Evolutionary conservation across 92 coral and sea anemone genomes (phyloP).

Genomic region (Hydrozoanthus gracilis): DNA sequence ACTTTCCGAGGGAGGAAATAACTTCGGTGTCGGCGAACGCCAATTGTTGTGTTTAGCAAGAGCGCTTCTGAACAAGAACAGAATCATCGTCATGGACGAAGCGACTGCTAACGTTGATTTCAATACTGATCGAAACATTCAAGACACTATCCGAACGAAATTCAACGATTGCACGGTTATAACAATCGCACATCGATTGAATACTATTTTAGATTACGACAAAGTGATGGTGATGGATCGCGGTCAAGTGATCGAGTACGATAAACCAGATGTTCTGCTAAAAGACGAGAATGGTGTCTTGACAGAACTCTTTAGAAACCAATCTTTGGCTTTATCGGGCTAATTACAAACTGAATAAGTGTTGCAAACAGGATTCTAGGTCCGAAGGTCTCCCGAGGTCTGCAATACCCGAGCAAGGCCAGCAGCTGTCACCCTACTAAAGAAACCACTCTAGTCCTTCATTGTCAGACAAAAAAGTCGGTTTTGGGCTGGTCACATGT

Average conservation of each 20-base stretch:
- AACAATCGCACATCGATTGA: constrained; percentile 91
- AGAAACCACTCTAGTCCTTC: too few species aligned
- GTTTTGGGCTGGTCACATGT: too few species aligned
- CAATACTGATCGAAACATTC: constrained; percentile 82
- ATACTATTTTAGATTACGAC: constrained; percentile 85
- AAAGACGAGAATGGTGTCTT: constrained; percentile 70
- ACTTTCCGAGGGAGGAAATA: constrained; percentile 85
- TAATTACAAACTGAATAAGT: background rate
- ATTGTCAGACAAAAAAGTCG: too few species aligned
- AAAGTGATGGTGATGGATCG: constrained; percentile 88
- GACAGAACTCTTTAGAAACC: constrained; percentile 84
- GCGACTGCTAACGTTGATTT: constrained; percentile 94
- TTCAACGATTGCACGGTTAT: constrained; percentile 87
- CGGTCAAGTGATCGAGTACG: constrained; percentile 80
- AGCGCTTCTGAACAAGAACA: constrained; percentile 84
- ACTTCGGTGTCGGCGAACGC: constrained; percentile 90
- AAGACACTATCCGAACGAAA: constrained; percentile 82
- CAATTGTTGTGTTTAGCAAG: constrained; percentile 87
- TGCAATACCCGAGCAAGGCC: too few species aligned
- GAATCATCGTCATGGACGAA: constrained; percentile 89
- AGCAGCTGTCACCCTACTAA: too few species aligned
- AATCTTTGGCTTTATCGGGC: constrained; percentile 72
- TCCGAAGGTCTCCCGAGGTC: too few species aligned
- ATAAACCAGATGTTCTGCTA: constrained; percentile 72
- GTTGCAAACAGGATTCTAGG: background rate